Evolutionary conservation across 2,888 invertebrate species (phyloP), one percentile per base, ranked within the genome.

Genomic region (Cryptocheilus praepositus): DNA sequence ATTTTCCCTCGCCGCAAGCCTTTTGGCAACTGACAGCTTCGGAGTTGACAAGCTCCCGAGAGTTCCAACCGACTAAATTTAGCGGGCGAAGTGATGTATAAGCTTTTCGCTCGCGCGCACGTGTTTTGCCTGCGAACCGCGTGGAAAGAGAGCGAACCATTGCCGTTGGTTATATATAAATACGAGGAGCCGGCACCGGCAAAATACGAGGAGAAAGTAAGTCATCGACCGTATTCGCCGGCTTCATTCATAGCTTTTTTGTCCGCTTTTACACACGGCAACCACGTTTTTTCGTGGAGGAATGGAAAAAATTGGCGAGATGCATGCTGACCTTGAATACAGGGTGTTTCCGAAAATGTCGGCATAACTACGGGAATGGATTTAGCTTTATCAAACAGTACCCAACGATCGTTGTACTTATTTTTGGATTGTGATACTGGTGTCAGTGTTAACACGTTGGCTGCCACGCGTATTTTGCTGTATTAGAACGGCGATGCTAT

Each of bases 31-130:
- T 70, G 68, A 61, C 52, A 49, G 60, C 49, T 58, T 64, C 70
- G 54, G 55, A 69, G 67, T 73, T 74, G 75, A 77, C 74, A 71
- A 54, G 58, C 58, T 57, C 36, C 36, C 36, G 36, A 36, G 36
- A 36, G 36, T 11, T 62, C 11, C 61, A 63, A 44, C 52, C 58
- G 56, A 54, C 58, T 81, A 81, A 81, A 81, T 78, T 81, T 81
- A 79, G 81, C 79, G 65, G 67, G 65, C 65, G 54, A 73, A 65
- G 65, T 74, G 76, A 76, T 71, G 71, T 67, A 77, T 70, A 74
- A 66, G 76, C 69, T 71, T 71, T 66, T 64, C 76, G 71, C 62
- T 59, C 62, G 66, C 65, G 66, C 70, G 77, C 78, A 78, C 80
- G 76, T 80, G 80, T 74, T 77, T 76, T 59, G 70, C 66, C 67